Evolutionary conservation across 2,888 invertebrate genomes (phyloP).

Genomic region (Patella pellucida): DNA sequence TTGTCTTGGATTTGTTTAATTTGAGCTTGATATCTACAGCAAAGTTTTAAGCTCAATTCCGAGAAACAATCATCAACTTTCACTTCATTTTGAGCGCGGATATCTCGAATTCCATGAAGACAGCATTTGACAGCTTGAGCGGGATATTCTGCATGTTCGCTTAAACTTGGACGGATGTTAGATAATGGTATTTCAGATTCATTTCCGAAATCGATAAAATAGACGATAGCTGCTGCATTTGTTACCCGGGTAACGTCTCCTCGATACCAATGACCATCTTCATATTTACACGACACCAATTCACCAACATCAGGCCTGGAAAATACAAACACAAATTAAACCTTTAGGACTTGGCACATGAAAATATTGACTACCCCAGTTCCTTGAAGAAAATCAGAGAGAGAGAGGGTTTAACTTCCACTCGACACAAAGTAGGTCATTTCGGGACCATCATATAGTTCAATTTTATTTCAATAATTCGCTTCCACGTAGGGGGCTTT

Average conservation of each 20-base stretch:
- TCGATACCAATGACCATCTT: constrained; percentile 50
- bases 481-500: no score
- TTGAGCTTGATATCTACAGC: background rate
- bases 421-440: no score
- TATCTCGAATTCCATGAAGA: constrained; percentile 33
- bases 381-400: background rate
- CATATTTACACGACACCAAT: constrained; percentile 46
- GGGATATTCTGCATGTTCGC: constrained; percentile 33
- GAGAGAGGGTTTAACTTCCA: no score
- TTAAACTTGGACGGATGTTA: constrained; percentile 34
- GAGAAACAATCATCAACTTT: background rate
- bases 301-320: constrained; percentile 45
- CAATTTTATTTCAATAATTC: no score
- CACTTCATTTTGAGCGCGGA: constrained; percentile 24
- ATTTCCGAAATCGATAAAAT: constrained; percentile 62
- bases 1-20: background rate
- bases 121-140: constrained; percentile 45
- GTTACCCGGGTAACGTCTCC: constrained; percentile 44
- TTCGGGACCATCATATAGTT: no score
- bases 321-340: constrained; percentile 8
- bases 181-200: constrained; percentile 33
- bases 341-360: constrained; percentile 6
- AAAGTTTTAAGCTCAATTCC: background rate
- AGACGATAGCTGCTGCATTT: constrained; percentile 26
- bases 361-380: background rate